These are phyloP conservation scores for Monodelphis domestica DNA, from an alignment of 2,797 vertebrate genomes.

Conservation along the genomic window DNA sequence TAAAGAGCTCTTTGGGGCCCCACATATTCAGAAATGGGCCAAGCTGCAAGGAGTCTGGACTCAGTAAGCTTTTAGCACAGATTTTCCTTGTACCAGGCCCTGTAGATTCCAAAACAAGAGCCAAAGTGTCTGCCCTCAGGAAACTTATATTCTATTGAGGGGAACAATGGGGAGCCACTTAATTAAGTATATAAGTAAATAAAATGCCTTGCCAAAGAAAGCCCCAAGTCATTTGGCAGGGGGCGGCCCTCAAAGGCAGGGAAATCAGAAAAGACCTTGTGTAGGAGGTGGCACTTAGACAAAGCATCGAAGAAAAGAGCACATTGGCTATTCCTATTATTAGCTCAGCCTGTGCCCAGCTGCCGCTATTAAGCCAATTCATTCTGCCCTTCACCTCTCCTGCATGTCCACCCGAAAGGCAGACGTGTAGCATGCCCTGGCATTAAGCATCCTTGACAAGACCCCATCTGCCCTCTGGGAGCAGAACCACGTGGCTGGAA, in stretches of 20 bases:
- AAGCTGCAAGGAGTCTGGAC: neutral
- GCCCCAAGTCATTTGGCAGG: neutral
- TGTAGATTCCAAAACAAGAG: neutral
- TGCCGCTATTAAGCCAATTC: constrained; percentile 5
- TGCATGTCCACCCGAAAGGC: constrained; percentile 30
- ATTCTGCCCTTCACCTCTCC: constrained; percentile 50
- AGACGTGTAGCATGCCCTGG: constrained; percentile 26
- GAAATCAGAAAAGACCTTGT: neutral
- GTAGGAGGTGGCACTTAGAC: neutral
- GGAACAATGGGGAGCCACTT: neutral
- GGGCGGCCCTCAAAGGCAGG: neutral
- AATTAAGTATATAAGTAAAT: neutral
- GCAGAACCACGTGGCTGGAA: neutral
- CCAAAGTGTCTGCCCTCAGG: neutral
- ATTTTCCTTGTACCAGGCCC: neutral
- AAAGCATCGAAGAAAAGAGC: neutral
- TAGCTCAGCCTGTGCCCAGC: neutral
- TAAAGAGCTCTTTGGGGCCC: neutral
- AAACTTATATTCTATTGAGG: neutral
- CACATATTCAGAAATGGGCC: neutral
- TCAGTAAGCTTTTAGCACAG: neutral
- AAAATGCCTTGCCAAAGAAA: neutral
- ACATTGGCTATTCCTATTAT: neutral
- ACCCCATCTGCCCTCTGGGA: constrained; percentile 8
- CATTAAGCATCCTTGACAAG: neutral